These are phyloP conservation scores for Mola mola DNA, from an alignment of 2,113 vertebrate genomes.

Conservation along the genomic window DNA sequence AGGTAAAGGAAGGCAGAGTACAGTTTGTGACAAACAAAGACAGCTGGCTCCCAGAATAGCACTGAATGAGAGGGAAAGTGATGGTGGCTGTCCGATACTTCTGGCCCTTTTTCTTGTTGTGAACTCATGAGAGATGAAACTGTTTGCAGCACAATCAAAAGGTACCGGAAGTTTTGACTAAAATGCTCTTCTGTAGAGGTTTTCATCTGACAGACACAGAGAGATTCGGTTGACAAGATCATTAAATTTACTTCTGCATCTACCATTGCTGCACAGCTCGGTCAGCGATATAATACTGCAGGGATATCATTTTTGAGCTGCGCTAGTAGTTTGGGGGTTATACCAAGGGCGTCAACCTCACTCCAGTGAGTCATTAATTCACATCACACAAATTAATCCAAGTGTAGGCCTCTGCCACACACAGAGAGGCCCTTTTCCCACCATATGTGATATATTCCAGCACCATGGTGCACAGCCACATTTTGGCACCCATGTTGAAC, in stretches of 20 bases:
- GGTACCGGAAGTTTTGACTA: constrained; percentile 13
- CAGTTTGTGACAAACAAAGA: constrained; percentile 72
- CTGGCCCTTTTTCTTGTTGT: constrained; percentile 47
- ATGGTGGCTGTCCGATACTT: constrained; percentile 40
- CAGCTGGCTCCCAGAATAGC: constrained; percentile 51
- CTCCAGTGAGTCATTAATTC: constrained; percentile 69
- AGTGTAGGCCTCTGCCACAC: constrained; percentile 67
- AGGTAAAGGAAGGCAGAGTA: constrained; percentile 43
- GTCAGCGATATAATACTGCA: constrained; percentile 59
- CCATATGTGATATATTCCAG: constrained; percentile 80
- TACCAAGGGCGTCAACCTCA: constrained; percentile 65
- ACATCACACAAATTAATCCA: constrained; percentile 66
- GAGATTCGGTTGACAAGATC: constrained; percentile 46
- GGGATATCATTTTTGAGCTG: constrained; percentile 37
- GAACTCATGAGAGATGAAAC: constrained; percentile 24
- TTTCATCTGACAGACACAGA: constrained; percentile 44
- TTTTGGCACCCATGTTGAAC: constrained; percentile 60
- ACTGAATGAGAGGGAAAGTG: constrained; percentile 38
- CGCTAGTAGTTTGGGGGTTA: constrained; percentile 44
- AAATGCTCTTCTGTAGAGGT: constrained; percentile 16
- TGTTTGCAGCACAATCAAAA: constrained; percentile 37
- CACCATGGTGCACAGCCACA: constrained; percentile 69
- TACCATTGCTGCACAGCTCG: constrained; percentile 25
- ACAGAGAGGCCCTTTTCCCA: constrained; percentile 69
- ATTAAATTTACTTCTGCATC: constrained; percentile 32